phyloP scores from a whole-genome alignment of 2,888 invertebrate species.

The Lissonota sp. region DNA sequence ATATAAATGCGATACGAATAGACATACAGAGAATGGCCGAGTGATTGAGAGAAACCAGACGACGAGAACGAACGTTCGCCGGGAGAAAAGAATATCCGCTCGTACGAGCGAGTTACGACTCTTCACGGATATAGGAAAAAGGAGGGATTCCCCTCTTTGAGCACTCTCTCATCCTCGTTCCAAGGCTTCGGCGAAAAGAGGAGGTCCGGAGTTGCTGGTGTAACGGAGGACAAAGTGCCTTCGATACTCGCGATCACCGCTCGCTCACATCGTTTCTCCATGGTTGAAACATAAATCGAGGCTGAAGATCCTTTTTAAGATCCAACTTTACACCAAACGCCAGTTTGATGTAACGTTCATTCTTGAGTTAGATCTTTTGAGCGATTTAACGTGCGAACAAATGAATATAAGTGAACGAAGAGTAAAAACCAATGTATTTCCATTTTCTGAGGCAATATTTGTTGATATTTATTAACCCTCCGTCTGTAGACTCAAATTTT shows the following conservation, averaged over 20 bases:
- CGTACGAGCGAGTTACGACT: constrained; percentile 71
- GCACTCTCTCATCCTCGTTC: constrained; percentile 34
- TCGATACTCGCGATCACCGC: constrained; percentile 25
- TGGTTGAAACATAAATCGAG: too few relatives aligned
- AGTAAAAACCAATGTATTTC: too few relatives aligned
- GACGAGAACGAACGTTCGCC: constrained; percentile 58
- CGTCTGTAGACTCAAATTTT: too few relatives aligned
- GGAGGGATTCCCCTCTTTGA: constrained; percentile 60
- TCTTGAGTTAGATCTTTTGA: too few relatives aligned
- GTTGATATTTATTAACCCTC: too few relatives aligned
- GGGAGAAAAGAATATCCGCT: constrained; percentile 70
- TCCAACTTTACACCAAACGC: too few relatives aligned
- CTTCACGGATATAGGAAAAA: constrained; percentile 56
- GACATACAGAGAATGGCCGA: neutral
- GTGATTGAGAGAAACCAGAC: constrained; percentile 35
- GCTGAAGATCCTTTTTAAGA: too few relatives aligned
- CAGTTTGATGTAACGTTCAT: too few relatives aligned
- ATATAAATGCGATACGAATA: too few relatives aligned
- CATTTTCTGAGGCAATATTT: too few relatives aligned
- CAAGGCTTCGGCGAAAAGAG: constrained; percentile 1
- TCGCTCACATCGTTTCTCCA: constrained; percentile 16
- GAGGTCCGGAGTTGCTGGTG: neutral
- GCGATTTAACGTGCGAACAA: too few relatives aligned
- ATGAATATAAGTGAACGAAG: too few relatives aligned
- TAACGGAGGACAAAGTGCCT: constrained; percentile 22